A percentile compares a stretch with the other conserved stretches of the same genome.
phyloP scores from a whole-genome alignment of 2,113 vertebrate species.

The Brevimyrus niger region DNA sequence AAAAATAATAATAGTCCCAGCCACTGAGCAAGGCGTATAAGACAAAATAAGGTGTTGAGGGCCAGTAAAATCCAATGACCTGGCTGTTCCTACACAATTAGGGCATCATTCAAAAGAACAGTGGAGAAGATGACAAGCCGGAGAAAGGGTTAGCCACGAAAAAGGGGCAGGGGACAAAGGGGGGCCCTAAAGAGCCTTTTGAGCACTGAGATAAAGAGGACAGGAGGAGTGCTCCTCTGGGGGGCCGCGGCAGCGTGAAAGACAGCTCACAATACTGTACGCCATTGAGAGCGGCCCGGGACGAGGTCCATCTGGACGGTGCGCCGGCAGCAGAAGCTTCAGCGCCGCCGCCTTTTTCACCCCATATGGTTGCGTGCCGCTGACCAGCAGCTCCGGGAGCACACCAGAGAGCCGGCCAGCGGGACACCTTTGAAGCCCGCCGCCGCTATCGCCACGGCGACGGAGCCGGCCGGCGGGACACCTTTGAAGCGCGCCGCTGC shows the following conservation, averaged over 20 bases:
- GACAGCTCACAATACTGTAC: constrained; percentile 71
- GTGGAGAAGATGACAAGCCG: constrained; percentile 52
- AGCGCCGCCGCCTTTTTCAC: constrained; percentile 49
- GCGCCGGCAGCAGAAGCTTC: constrained; percentile 43
- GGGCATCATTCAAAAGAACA: constrained; percentile 63
- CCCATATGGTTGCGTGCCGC: constrained; percentile 64
- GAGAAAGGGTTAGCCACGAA: constrained; percentile 37
- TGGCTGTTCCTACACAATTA: constrained; percentile 63
- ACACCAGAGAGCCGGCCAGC: constrained; percentile 65
- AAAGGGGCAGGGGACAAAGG: constrained; percentile 30
- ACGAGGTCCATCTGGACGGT: constrained; percentile 52
- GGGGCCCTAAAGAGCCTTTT: constrained; percentile 41
- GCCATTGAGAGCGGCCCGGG: constrained; percentile 57
- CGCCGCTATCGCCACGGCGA: constrained; percentile 43
- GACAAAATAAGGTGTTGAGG: neutral
- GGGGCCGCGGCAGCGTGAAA: constrained; percentile 39
- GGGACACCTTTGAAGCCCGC: constrained; percentile 58
- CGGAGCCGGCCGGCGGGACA: constrained; percentile 15
- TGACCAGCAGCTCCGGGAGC: constrained; percentile 50
- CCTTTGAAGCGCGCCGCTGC: no score
- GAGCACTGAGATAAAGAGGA: constrained; percentile 33
- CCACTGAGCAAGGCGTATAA: no score
- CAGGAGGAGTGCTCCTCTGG: constrained; percentile 54
- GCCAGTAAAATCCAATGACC: constrained; percentile 56
- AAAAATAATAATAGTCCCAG: constrained; percentile 38